Conservation (phyloP, 2,888 invertebrate species). For the Parthenolecanium corni region DNA sequence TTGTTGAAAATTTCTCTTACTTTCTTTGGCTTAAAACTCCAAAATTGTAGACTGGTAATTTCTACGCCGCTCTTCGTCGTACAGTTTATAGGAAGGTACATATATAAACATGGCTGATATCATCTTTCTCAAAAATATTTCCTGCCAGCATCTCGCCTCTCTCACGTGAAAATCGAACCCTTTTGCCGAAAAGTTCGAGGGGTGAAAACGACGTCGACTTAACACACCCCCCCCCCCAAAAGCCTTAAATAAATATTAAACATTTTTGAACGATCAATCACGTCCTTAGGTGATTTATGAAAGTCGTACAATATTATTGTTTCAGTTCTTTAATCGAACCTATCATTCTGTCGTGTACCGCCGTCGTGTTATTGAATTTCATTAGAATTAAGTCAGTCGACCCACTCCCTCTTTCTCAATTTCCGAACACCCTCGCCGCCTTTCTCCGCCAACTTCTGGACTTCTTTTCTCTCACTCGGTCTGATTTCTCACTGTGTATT, state of each 20-base stretch:
- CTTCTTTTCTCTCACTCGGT: not conserved
- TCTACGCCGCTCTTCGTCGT: too few relatives aligned
- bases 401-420: not conserved
- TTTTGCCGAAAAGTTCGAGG: too few relatives aligned
- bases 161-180: too few relatives aligned
- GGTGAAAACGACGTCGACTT: too few relatives aligned
- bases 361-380: constrained; percentile 20
- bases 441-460: not conserved
- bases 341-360: constrained; percentile 16
- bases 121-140: too few relatives aligned
- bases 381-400: constrained; percentile 15
- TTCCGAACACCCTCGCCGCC: not conserved
- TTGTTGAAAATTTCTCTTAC: too few relatives aligned
- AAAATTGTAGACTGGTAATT: too few relatives aligned
- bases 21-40: too few relatives aligned
- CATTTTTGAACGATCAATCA: constrained; percentile 6
- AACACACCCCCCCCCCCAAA: too few relatives aligned
- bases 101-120: too few relatives aligned
- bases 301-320: constrained; percentile 18
- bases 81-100: too few relatives aligned
- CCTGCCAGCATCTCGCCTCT: too few relatives aligned
- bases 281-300: constrained; percentile 10
- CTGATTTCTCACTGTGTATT: not conserved
- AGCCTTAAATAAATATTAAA: not conserved
- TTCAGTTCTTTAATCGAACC: constrained; percentile 21